Conservation (phyloP, 2,113 vertebrate species). For the human region GRCh38 chr6:69569501-69570000, state of each 20-base stretch:
- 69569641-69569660: not conserved
- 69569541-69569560: not conserved
- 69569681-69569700: not conserved
- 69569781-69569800: not conserved
- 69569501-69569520: not conserved
- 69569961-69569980: not conserved
- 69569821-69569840: not conserved
- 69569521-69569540: not conserved
- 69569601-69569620: not conserved
- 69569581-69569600: not conserved
- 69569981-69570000: not conserved
- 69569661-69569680: not conserved
- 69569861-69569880: not conserved
- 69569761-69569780: not conserved
- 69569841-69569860: not conserved
- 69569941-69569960: not conserved
- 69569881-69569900: not conserved
- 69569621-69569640: not conserved
- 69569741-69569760: not conserved
- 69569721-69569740: not conserved
- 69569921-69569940: not conserved
- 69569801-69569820: not conserved
- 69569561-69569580: not conserved
- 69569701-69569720: not conserved
- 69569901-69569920: not conserved